Conservation (phyloP, 2,888 invertebrate species). For the Noctuana brunneofusca region DNA sequence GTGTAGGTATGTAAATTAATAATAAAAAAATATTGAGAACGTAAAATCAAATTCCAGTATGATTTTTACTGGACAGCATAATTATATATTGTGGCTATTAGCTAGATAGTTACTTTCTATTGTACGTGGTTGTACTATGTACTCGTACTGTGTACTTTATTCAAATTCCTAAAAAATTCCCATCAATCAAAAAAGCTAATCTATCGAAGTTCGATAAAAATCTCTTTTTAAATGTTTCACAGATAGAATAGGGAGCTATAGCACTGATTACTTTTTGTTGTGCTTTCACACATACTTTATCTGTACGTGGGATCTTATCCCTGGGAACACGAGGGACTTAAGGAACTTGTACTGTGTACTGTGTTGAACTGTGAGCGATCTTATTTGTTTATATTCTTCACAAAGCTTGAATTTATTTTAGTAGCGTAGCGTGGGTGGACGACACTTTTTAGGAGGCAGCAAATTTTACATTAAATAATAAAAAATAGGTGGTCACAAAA, state of each 20-base stretch:
- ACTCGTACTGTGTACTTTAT: no score
- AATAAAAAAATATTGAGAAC: not conserved
- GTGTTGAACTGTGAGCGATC: not conserved
- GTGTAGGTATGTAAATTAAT: not conserved
- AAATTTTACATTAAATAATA: no score
- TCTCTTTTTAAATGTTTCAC: conserved; percentile 6
- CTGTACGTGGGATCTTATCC: conserved; percentile 26
- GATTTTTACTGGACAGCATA: no score
- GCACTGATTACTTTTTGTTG: conserved; percentile 23
- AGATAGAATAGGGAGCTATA: conserved; percentile 6
- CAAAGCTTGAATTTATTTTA: no score
- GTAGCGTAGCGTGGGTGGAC: no score
- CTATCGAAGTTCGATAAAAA: conserved; percentile 22
- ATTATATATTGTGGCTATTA: no score
- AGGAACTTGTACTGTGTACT: not conserved
- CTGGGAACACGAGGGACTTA: conserved; percentile 13
- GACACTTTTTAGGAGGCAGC: no score
- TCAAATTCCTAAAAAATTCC: not conserved
- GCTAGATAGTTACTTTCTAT: no score
- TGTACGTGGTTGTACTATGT: no score
- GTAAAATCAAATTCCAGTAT: not conserved
- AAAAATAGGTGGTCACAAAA: no score
- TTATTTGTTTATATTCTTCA: not conserved
- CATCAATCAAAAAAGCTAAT: conserved; percentile 26
- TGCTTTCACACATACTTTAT: conserved; percentile 33